These are phyloP conservation scores for Hiodon tergisus DNA, from an alignment of 2,113 vertebrate genomes.

Conservation along the genomic window DNA sequence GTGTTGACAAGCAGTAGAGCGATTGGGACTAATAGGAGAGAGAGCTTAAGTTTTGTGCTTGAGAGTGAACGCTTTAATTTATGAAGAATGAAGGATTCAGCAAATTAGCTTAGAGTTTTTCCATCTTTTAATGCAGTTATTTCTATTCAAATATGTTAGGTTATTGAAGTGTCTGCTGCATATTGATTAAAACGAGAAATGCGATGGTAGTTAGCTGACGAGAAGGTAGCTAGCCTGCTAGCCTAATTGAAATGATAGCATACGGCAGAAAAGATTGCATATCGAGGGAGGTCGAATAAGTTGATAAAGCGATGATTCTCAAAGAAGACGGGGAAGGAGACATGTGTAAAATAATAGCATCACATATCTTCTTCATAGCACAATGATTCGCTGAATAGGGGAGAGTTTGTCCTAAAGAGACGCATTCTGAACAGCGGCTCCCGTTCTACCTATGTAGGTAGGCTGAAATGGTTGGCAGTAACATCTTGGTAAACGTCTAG, in stretches of 20 bases:
- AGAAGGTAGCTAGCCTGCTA: not conserved
- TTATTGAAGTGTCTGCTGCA: not conserved
- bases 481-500: slow-evolving; percentile 36
- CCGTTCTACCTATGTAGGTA: slow-evolving; percentile 42
- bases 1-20: slow-evolving; percentile 70
- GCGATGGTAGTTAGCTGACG: not conserved
- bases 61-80: not conserved
- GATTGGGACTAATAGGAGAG: slow-evolving; percentile 37
- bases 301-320: slow-evolving; percentile 16
- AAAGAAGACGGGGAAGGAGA: slow-evolving; percentile 9
- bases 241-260: slow-evolving; percentile 1
- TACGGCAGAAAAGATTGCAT: not conserved
- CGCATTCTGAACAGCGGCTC: slow-evolving; percentile 2
- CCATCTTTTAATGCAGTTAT: slow-evolving; percentile 13
- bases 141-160: slow-evolving; percentile 5
- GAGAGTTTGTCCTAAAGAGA: not conserved
- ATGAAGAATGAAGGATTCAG: not conserved
- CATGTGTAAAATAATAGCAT: slow-evolving; percentile 10
- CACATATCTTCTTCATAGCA: slow-evolving; percentile 18
- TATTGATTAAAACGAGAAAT: not conserved
- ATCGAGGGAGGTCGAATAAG: not conserved
- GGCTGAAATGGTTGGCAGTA: slow-evolving; percentile 38
- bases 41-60: slow-evolving; percentile 20
- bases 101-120: slow-evolving; percentile 13
- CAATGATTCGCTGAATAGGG: slow-evolving; percentile 14